Evolutionary conservation across 2,888 invertebrate genomes (phyloP), one percentile per base, ranked within the genome.

Genomic region (Deilephila porcellus): DNA sequence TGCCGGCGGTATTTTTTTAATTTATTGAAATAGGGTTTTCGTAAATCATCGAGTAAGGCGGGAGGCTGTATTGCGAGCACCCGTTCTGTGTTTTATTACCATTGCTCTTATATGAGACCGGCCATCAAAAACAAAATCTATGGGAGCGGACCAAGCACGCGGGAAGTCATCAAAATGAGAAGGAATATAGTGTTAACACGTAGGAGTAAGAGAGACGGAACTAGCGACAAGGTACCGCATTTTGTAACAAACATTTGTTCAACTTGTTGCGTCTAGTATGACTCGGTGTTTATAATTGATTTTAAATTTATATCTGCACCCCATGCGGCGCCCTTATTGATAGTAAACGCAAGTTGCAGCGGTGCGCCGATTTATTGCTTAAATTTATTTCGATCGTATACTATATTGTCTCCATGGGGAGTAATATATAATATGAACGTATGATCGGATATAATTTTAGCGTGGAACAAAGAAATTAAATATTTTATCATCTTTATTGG

Each of bases 11-110:
- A 25, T n/a, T 64, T 72, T 72, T 72, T 67, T 72, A 64, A 72
- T 72, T 72, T 72, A 72, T 72, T 72, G 72, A 64, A 64, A 64
- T 72, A 72, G 72, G 60, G 60, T 64, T 60, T 71, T 60, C 70
- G 73, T 76, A 76, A 75, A 76, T 76, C 76, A 74, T 72, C 52
- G 56, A 37, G 17, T 45, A 25, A 29, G 7, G 25, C 67, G 25
- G 11, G 37, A 6, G 32, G 34, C 25, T 25, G 17, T 45, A 45
- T 45, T 25, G 25, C n/a, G 52, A 25, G 25, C 5, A 20, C 25
- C n/a, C 64, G 70, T 71, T 56, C 71, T 73, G 72, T 73, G 76
- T 71, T 74, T 70, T 72, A 45, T 14, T 45, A 45, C 45, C 11
- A 14, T 45, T 11, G 32, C 11, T 11, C 3, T 45, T 45, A 45